These are phyloP conservation scores for Acomys russatus DNA, from an alignment of 2,797 vertebrate genomes.

Conservation along the genomic window DNA sequence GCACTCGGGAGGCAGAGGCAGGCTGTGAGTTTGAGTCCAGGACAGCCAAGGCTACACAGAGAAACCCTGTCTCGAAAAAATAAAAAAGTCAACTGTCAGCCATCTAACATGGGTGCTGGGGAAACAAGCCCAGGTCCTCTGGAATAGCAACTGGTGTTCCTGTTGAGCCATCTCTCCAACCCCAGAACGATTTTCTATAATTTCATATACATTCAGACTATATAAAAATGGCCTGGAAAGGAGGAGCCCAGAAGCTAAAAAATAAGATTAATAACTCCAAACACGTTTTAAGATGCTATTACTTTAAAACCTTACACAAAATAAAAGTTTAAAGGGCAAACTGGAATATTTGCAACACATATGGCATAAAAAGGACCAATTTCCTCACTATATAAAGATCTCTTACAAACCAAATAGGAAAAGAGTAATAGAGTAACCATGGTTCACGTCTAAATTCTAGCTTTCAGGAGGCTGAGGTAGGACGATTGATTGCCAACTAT, in stretches of 20 bases:
- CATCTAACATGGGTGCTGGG: background rate
- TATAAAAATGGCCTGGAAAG: slow-evolving; percentile 18
- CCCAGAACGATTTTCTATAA: background rate
- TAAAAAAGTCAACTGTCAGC: background rate
- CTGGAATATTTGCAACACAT: background rate
- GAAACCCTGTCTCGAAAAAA: too few species aligned
- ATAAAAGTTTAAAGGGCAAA: slow-evolving; percentile 5
- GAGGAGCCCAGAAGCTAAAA: slow-evolving; percentile 8
- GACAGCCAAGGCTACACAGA: too few species aligned
- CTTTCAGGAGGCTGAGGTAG: background rate
- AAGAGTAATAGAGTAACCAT: background rate
- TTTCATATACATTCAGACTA: background rate
- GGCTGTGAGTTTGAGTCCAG: too few species aligned
- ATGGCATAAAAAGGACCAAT: background rate
- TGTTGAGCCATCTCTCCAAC: background rate
- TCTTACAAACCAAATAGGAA: slow-evolving; percentile 37
- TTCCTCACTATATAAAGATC: background rate
- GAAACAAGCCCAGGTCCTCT: background rate
- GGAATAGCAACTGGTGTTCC: background rate
- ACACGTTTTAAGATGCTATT: slow-evolving; percentile 47
- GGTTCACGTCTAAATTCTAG: background rate
- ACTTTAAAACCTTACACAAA: slow-evolving; percentile 15
- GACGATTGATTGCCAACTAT: background rate
- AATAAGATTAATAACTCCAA: slow-evolving; percentile 42
- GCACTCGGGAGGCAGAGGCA: too few species aligned